Evolutionary conservation across 2,797 vertebrate genomes (phyloP).

Genomic region (Myotis daubentonii): DNA sequence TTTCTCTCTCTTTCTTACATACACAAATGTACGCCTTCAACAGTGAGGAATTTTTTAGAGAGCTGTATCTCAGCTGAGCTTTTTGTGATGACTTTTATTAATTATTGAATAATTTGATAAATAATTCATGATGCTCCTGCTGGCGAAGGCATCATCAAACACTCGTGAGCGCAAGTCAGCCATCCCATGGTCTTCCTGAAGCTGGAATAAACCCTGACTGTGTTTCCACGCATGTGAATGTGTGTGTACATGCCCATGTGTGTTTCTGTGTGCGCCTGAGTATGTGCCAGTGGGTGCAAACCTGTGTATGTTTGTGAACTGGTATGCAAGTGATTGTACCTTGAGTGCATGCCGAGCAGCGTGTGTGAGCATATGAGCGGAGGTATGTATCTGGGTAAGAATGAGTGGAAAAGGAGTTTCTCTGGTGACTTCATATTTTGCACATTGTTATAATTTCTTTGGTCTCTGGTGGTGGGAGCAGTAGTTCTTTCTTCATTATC

Average conservation of each 20-base stretch:
- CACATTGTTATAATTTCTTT: neutral
- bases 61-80: conserved; percentile 54
- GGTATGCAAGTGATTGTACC: neutral
- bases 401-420: neutral
- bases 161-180: neutral
- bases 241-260: neutral
- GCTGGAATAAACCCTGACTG: neutral
- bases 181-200: neutral
- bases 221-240: neutral
- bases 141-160: conserved; percentile 58
- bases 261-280: neutral
- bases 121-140: conserved; percentile 81
- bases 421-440: neutral
- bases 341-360: neutral
- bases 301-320: neutral
- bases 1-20: neutral
- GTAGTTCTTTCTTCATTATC: neutral
- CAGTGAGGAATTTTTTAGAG: conserved; percentile 35
- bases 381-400: neutral
- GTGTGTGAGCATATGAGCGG: accelerated
- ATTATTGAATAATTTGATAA: conserved; percentile 83
- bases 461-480: neutral
- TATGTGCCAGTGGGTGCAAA: neutral
- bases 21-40: neutral
- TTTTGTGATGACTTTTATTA: conserved; percentile 79